Evolutionary conservation across 2,113 vertebrate species (phyloP).

Genomic region (Lycocorax pyrrhopterus): DNA sequence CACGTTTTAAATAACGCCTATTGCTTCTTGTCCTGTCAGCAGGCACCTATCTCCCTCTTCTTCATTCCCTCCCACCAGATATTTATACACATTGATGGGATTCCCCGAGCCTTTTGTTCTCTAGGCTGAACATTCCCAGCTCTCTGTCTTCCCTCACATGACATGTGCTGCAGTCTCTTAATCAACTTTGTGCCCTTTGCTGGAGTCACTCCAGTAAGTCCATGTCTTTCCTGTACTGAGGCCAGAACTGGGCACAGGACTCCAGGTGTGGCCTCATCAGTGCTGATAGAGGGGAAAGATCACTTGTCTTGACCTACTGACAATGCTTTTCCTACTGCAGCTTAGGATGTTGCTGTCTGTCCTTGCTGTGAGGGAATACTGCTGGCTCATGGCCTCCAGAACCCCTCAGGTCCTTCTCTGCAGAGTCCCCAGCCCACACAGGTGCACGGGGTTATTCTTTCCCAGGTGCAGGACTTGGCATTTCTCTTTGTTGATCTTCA

Average conservation of each 20-base stretch:
- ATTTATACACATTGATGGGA: neutral
- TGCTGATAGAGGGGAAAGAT: neutral
- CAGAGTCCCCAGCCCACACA: neutral
- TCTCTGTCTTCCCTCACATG: neutral
- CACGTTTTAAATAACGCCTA: neutral
- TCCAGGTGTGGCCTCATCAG: neutral
- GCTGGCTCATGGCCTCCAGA: neutral
- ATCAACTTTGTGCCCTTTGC: neutral
- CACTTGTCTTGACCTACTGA: neutral
- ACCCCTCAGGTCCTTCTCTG: neutral
- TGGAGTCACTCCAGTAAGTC: neutral
- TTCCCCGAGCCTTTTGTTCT: neutral
- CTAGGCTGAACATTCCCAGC: neutral
- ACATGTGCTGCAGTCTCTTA: neutral
- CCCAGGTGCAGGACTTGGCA: neutral
- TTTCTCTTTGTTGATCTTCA: neutral
- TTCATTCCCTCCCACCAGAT: neutral
- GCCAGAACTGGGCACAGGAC: neutral
- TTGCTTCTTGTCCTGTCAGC: neutral
- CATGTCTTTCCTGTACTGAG: neutral
- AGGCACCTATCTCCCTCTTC: neutral
- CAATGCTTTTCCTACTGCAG: neutral
- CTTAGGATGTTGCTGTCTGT: neutral
- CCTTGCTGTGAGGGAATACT: neutral
- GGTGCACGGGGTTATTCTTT: neutral